Evolutionary conservation across 2,797 vertebrate species (phyloP), one percentile per base, ranked within the genome.

Genomic region (Sebastes matsubarae): DNA sequence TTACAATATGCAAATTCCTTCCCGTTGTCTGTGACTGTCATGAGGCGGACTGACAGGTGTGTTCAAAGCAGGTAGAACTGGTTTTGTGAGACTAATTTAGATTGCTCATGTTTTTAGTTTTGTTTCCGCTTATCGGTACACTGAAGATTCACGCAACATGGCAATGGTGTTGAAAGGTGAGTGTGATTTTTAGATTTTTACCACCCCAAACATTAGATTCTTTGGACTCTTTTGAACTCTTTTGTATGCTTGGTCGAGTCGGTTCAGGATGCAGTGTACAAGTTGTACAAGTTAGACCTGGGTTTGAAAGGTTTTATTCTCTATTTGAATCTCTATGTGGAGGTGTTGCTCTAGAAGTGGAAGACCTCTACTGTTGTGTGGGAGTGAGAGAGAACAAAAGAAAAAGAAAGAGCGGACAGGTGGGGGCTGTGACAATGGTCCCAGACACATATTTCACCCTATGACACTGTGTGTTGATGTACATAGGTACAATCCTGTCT

Each of bases 51-150:
- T 16, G 27, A 68, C 22, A 25, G 75, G 20, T 38, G 20, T 24
- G 4, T 57, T 36, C 32, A 27, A 4, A 75, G 32, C 80, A 63
- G 78, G 74, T 46, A 68, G 42, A 74, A 79, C 90, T 32, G 24
- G 84, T 84, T 80, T 77, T 1, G 22, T 36, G 4, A 68, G 54
- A 34, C 11, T 2, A 6, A 6, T 9, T 46, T 52, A 52, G 9
- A 52, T 59, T 1, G 12, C 2, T 38, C 14, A 34, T 20, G 20
- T 25, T 57, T 63, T 24, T 8, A 8, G 4, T 55, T 72, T 36
- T 71, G 42, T 59, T 68, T 32, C 57, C 0, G 10, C 10, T 50
- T 77, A 27, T 46, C 11, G 29, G 14, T 63, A 38, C 27, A 46
- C 36, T 1, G 30, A 65, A 27, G 25, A 69, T 54, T 57, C 4